phyloP scores from a whole-genome alignment of 2,888 invertebrate genomes.

The Napeogenes sylphis region DNA sequence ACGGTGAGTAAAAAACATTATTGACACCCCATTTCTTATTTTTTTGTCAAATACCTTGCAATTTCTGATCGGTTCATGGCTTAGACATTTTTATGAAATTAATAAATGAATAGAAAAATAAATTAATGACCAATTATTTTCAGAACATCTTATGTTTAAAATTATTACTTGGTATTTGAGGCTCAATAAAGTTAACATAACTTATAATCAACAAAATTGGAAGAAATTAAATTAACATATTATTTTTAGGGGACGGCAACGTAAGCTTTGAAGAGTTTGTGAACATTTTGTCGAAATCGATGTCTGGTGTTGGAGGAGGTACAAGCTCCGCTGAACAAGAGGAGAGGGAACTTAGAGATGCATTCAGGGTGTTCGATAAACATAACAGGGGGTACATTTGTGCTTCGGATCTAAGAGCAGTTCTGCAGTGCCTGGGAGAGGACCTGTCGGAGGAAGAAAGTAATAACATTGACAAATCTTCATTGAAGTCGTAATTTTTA shows the following conservation, averaged over 20 bases:
- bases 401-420: conserved; percentile 91
- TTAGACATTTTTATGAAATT: no score
- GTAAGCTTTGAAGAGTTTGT: conserved; percentile 94
- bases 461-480: conserved; percentile 62
- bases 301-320: conserved; percentile 79
- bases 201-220: no score
- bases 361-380: conserved; percentile 93
- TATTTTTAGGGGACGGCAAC: conserved; percentile 85
- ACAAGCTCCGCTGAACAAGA: conserved; percentile 86
- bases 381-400: conserved; percentile 95
- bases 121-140: no score
- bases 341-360: conserved; percentile 89
- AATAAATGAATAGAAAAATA: no score
- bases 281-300: conserved; percentile 87
- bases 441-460: conserved; percentile 94
- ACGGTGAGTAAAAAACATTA: conserved; percentile 71
- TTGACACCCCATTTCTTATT: not conserved
- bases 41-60: not conserved
- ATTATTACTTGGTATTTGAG: no score
- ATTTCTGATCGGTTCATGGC: no score
- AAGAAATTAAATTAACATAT: no score
- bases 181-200: no score
- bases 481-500: no score
- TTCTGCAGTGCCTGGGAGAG: conserved; percentile 92
- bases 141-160: no score